phyloP scores from a whole-genome alignment of 2,797 vertebrate genomes.

The Hafferia zeledoni region DNA sequence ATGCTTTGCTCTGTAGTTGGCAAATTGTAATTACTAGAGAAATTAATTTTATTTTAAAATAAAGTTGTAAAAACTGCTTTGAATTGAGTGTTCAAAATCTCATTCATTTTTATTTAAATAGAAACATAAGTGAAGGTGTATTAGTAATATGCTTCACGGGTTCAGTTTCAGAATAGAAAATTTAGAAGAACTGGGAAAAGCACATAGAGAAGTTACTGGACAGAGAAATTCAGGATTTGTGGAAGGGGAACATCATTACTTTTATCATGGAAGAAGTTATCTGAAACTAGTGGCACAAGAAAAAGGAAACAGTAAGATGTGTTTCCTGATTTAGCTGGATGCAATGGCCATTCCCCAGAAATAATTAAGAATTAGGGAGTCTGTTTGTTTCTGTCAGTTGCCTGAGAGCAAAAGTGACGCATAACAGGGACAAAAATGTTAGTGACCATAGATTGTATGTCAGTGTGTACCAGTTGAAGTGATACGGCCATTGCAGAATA shows the following conservation, averaged over 20 bases:
- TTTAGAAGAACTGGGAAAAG: background rate
- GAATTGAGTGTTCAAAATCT: background rate
- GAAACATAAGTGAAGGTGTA: background rate
- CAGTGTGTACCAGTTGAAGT: background rate
- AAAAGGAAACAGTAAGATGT: accelerated
- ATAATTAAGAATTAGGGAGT: background rate
- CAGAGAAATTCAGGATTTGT: background rate
- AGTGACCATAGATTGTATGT: background rate
- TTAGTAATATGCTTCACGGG: background rate
- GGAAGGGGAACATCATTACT: background rate
- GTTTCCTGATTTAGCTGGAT: background rate
- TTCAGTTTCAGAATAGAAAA: background rate
- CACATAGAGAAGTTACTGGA: background rate
- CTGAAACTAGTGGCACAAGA: background rate
- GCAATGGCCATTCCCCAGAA: background rate
- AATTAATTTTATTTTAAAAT: background rate
- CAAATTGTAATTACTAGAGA: background rate
- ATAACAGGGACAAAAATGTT: background rate
- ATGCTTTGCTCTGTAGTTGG: background rate
- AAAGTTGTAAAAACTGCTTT: background rate
- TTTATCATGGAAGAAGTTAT: background rate
- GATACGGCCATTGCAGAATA: background rate
- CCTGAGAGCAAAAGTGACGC: background rate
- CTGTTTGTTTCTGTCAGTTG: background rate
- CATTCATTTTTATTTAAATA: background rate